Evolutionary conservation across 2,888 invertebrate genomes (phyloP), one percentile per base, ranked within the genome.

Genomic region (Drosophila gaucha): DNA sequence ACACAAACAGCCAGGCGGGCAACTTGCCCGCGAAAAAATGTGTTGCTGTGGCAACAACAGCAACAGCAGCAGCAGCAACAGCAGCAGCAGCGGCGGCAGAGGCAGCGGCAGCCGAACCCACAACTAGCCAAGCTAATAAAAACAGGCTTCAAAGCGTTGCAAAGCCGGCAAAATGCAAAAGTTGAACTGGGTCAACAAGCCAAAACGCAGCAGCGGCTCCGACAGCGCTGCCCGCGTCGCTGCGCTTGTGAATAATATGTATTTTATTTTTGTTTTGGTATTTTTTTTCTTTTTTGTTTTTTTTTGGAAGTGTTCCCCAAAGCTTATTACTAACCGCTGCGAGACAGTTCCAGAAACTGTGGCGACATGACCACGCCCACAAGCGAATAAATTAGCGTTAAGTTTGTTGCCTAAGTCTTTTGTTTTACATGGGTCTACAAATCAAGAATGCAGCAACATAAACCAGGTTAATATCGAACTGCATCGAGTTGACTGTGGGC

Each of bases 151-250:
- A 59, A 57, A 67, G 73, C 71, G 58, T 65, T 66, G 65, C 73
- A 64, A 72, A 88, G 90, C 90, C 91, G 90, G 90, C 90, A 86
- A 90, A 89, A 89, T 82, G 78, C 76, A 87, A 89, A 89, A 86
- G 86, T 88, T 89, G 90, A 91, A 90, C 84, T 90, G 74, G 90
- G 90, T 91, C 91, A 91, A 89, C 89, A 80, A 89, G 90, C 89
- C 89, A 80, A 78, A 74, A 83, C 79, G 74, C 68, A 75, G 83
- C 63, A 51, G 69, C 67, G 68, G 67, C 57, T 57, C 12, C 35
- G n/a, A 20, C 80, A 33, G 54, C 59, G 65, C 49, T 20, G 78
- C 31, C 35, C 10, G 41, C 44, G 51, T 46, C 58, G 22, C 51
- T 44, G 69, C 51, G 58, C 56, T 50, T 55, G 63, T 59, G 43